phyloP scores from a whole-genome alignment of 2,113 vertebrate genomes.

The Rattus rattus region DNA sequence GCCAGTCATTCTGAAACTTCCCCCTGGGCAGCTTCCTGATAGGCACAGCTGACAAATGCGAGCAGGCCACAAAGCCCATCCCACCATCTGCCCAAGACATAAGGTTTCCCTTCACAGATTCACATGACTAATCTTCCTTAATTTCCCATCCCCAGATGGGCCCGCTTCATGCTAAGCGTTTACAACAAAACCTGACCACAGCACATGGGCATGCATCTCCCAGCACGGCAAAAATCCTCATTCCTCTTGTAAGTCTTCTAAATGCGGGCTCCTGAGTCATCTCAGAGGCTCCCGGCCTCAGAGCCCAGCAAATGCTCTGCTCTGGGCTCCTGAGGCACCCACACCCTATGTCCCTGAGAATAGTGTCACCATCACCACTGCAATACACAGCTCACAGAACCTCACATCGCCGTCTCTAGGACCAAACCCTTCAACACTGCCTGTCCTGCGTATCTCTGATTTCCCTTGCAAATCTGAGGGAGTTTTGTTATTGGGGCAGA shows the following conservation, averaged over 20 bases:
- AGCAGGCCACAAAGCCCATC: not conserved
- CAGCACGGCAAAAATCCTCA: not conserved
- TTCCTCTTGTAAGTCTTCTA: not conserved
- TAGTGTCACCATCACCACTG: not conserved
- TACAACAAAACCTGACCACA: not conserved
- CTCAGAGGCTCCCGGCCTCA: not conserved
- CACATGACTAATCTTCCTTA: not conserved
- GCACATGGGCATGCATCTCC: not conserved
- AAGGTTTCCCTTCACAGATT: slow-evolving; percentile 28
- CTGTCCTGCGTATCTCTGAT: not conserved
- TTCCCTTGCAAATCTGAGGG: not conserved
- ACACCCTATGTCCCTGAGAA: not conserved
- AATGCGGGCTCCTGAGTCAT: not conserved
- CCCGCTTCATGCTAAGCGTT: not conserved
- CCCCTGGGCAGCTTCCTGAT: not conserved
- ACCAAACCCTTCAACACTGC: fast-evolving
- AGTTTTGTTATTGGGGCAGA: not conserved
- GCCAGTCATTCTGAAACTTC: not conserved
- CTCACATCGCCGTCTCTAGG: not conserved
- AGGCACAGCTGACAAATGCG: not conserved
- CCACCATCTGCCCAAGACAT: not conserved
- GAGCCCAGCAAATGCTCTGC: not conserved
- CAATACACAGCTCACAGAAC: not conserved
- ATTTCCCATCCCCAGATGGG: not conserved
- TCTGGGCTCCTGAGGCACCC: not conserved